A percentile compares a stretch with the other conserved stretches of the same genome.
Evolutionary conservation across 2,888 invertebrate species (phyloP).

Genomic region (Pseudococcus jackbeardsleyi): DNA sequence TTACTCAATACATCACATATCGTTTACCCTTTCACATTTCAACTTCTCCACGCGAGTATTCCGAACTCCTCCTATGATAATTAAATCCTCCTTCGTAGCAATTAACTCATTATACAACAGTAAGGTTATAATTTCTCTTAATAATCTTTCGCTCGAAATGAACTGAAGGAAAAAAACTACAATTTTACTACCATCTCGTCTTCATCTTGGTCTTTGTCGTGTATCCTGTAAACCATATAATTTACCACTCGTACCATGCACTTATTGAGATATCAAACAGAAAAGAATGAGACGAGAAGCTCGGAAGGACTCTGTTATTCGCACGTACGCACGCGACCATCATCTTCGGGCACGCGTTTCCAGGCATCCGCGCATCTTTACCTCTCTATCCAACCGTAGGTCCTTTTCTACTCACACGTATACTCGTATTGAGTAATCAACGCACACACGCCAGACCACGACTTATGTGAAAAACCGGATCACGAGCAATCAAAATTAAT

Average conservation of each 20-base stretch:
- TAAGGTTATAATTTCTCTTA: neutral
- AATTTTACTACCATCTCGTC: too few relatives aligned
- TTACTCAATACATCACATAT: neutral
- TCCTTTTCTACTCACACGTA: neutral
- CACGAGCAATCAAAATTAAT: slow-evolving; percentile 46
- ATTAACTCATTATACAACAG: neutral
- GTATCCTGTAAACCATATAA: slow-evolving; percentile 2
- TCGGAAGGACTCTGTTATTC: neutral
- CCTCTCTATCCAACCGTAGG: neutral
- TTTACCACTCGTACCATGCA: neutral
- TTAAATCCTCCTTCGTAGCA: neutral
- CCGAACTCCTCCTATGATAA: neutral
- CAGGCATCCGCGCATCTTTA: neutral
- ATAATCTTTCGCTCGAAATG: neutral
- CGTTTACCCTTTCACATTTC: neutral
- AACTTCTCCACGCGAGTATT: neutral
- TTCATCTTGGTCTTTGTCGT: neutral
- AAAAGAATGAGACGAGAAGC: neutral
- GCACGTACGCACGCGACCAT: slow-evolving; percentile 22
- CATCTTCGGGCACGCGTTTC: neutral
- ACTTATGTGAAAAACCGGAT: neutral
- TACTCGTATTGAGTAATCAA: neutral
- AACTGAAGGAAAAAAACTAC: neutral
- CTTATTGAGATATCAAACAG: neutral
- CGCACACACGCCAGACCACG: neutral